Percentiles rank a stretch among this genome's conserved stretches.
Evolutionary conservation across 2,113 vertebrate genomes (phyloP).

Genomic region (Todiramphus chloris): DNA sequence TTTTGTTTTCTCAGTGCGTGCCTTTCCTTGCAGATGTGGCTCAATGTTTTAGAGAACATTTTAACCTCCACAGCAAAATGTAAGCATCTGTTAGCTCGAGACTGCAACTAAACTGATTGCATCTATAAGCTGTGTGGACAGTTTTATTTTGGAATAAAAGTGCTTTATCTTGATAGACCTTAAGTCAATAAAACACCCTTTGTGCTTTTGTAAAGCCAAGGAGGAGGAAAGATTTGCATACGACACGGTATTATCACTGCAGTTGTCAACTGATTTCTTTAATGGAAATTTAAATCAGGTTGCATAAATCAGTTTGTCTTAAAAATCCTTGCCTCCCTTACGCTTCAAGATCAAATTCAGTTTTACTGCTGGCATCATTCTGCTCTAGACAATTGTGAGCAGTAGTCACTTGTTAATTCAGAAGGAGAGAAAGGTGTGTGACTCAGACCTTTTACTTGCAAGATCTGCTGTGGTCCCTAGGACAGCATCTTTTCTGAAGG

Average conservation of each 20-base stretch:
- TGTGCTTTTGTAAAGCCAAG: slow-evolving; percentile 9
- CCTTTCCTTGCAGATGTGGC: slow-evolving; percentile 9
- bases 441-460: neutral
- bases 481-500: neutral
- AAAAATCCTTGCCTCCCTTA: slow-evolving; percentile 15
- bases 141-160: slow-evolving; percentile 54
- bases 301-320: slow-evolving; percentile 45
- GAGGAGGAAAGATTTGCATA: slow-evolving; percentile 56
- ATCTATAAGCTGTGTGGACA: slow-evolving; percentile 48
- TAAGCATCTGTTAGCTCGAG: slow-evolving; percentile 42
- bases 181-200: slow-evolving; percentile 45
- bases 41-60: neutral
- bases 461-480: neutral
- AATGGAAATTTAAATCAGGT: slow-evolving; percentile 55
- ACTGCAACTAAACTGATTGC: slow-evolving; percentile 33
- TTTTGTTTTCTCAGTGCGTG: neutral
- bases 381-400: neutral
- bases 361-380: neutral
- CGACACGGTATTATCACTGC: slow-evolving; percentile 6
- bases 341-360: neutral
- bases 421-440: neutral
- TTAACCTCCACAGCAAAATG: slow-evolving; percentile 38
- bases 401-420: neutral
- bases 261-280: slow-evolving; percentile 51
- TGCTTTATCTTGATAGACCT: slow-evolving; percentile 60